Base-by-base conservation (phyloP, 2,797 vertebrate species). In the Dallia pectoralis region DNA sequence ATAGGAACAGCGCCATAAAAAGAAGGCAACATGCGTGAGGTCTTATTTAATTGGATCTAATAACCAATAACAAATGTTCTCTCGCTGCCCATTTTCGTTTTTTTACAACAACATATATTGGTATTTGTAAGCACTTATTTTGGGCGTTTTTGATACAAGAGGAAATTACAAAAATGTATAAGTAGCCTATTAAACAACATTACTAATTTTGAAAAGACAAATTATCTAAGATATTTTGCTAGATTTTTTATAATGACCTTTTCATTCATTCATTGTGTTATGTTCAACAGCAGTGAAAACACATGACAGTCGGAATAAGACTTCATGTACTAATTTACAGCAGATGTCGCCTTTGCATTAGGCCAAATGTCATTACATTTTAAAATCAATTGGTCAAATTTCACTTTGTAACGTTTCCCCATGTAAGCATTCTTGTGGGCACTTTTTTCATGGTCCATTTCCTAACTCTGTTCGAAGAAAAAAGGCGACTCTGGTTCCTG, bases 1-100 rank as follows among this genome's bases (percentile, higher is more conserved):
- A 83, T 75, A 84, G 86, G 88, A 88, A 87, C 82, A 86, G 89
- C 71, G 59, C 86, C 86, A 90, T 91, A 93, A 93, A 94, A 72
- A n/a, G n/a, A 66, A n/a, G 61, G 12, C 32, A 75, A 67, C 65
- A 40, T 68, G 70, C 74, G 83, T 72, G 81, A 79, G 36, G 67
- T 72, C 84, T 69, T 49, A 76, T 70, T 68, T 7, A 59, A 63
- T 67, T 30, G 15, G 65, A 72, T n/a, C n/a, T n/a, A n/a, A n/a
- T n/a, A n/a, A n/a, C n/a, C 70, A 59, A 75, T 47, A 79, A 73
- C 62, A 49, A 69, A 61, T 70, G 73, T 33, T 2, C 64, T 62
- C 44, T n/a, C 51, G 22, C 53, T 6, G 3, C 25, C 9, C 22
- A 9, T 44, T 59, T 27, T 59, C 53, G 11, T 59, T 25, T 4